Conservation (phyloP, 2,113 vertebrate species). For the Acanthisitta chloris region DNA sequence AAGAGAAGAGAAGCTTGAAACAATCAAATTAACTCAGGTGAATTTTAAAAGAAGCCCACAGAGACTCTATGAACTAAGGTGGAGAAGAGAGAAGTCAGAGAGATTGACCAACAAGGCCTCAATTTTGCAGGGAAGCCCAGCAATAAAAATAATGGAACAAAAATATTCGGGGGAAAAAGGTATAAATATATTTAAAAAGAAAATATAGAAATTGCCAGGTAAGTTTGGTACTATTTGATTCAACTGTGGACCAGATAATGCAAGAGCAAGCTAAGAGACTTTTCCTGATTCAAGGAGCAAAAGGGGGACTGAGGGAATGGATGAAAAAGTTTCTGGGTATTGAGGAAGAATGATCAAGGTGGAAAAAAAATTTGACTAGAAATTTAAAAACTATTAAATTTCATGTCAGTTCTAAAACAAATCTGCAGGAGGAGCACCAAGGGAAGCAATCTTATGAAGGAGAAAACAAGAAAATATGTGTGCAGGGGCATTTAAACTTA, state of each 20-base stretch:
- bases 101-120: background rate
- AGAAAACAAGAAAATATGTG: background rate
- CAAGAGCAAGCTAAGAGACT: background rate
- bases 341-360: background rate
- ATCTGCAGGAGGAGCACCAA: background rate
- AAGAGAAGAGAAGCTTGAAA: background rate
- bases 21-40: background rate
- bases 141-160: background rate
- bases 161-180: background rate
- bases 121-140: background rate
- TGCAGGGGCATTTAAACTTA: background rate
- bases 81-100: background rate
- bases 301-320: background rate
- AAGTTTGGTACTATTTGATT: background rate
- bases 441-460: background rate
- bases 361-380: background rate
- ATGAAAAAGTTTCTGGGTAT: background rate
- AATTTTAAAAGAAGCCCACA: background rate
- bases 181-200: background rate
- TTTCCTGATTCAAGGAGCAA: background rate
- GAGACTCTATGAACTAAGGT: background rate
- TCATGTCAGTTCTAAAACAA: background rate
- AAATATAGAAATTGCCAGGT: background rate
- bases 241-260: background rate
- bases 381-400: background rate